These are phyloP conservation scores for Sciurus niger DNA, from an alignment of 2,113 vertebrate genomes.

Conservation along the genomic window DNA sequence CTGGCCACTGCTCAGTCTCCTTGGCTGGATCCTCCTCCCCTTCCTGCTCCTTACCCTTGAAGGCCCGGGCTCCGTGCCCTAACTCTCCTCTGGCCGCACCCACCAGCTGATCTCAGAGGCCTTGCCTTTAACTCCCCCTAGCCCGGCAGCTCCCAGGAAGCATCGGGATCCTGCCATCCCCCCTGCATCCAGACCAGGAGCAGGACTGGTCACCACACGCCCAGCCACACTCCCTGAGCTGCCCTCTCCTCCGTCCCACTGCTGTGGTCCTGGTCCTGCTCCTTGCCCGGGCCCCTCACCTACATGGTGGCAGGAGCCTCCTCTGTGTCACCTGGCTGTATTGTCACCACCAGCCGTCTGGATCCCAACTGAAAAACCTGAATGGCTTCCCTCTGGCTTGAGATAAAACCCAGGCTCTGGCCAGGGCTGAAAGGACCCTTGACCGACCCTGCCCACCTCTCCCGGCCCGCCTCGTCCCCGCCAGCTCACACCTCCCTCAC, in stretches of 20 bases:
- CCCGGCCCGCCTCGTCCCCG: fast-evolving
- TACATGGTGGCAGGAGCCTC: background rate
- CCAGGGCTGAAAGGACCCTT: too few species aligned
- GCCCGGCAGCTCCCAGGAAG: background rate
- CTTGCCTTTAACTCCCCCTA: too few species aligned
- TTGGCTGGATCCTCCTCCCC: background rate
- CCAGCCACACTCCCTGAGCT: background rate
- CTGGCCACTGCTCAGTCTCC: background rate
- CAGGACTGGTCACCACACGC: background rate
- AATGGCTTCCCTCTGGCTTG: background rate
- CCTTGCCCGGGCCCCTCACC: background rate
- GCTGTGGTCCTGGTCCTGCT: background rate
- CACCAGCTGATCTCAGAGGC: too few species aligned
- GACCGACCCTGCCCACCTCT: background rate
- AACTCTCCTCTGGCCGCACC: too few species aligned
- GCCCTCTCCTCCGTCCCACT: background rate
- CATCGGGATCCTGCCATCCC: background rate
- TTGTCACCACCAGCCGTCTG: background rate
- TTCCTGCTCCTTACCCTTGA: background rate
- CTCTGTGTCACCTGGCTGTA: background rate
- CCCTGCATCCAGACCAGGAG: background rate
- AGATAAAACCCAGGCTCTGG: background rate
- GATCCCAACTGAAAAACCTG: background rate
- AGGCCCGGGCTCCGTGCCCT: background rate
- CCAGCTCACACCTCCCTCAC: background rate